These are phyloP conservation scores for Turdus rufiventris DNA, from an alignment of 2,113 vertebrate species.

Conservation along the genomic window DNA sequence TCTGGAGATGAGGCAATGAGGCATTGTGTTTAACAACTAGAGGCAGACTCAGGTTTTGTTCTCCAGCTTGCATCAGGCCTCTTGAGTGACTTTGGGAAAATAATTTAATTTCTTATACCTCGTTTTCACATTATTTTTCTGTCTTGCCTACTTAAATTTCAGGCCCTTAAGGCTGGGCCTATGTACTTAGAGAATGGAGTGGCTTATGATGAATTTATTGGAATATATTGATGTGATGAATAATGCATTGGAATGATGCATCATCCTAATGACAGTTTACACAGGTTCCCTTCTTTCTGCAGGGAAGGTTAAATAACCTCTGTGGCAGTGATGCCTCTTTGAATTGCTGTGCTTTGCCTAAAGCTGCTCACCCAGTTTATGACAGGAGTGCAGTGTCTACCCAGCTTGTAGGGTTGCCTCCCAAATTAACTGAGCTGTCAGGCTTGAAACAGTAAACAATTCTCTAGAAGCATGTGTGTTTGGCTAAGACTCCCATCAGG, in stretches of 20 bases:
- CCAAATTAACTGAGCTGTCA: neutral
- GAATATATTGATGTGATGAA: neutral
- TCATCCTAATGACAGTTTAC: neutral
- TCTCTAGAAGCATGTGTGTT: neutral
- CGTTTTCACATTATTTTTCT: neutral
- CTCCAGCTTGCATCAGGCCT: neutral
- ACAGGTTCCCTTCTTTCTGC: neutral
- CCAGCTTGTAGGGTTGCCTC: neutral
- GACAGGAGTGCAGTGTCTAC: neutral
- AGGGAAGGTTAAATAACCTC: neutral
- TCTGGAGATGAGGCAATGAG: neutral
- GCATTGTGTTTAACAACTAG: neutral
- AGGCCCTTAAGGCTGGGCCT: neutral
- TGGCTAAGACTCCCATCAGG: neutral
- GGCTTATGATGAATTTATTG: neutral
- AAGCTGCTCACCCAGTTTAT: neutral
- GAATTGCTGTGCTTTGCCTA: neutral
- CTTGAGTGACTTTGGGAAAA: neutral
- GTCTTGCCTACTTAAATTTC: neutral
- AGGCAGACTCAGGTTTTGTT: neutral
- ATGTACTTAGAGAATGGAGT: neutral
- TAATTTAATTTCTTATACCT: neutral
- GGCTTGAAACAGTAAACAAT: neutral
- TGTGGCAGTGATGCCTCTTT: neutral
- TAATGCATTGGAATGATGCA: neutral